Evolutionary conservation across 1,140 invertebrate species (phyloP).

Genomic region (Vanessa tameamea): DNA sequence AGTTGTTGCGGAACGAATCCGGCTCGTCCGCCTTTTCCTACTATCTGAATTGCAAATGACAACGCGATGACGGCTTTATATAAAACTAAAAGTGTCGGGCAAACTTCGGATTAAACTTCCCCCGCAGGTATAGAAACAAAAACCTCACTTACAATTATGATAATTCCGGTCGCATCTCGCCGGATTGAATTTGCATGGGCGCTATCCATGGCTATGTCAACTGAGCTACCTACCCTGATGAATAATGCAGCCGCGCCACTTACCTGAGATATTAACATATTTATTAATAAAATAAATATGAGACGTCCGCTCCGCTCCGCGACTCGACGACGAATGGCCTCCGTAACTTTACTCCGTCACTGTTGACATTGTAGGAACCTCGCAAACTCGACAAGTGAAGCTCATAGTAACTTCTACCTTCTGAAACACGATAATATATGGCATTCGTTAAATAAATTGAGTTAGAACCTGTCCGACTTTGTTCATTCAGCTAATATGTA

Average conservation of each 20-base stretch:
- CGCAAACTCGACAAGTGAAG: constrained; percentile 56
- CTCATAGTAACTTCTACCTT: constrained; percentile 58
- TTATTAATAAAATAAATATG: constrained; percentile 80
- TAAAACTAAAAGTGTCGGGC: constrained; percentile 76
- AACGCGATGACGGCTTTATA: constrained; percentile 71
- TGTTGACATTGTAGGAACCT: constrained; percentile 65
- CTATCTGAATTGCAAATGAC: constrained; percentile 78
- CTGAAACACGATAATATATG: constrained; percentile 70
- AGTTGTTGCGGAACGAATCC: constrained; percentile 61
- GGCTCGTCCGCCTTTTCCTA: constrained; percentile 67
- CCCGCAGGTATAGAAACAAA: constrained; percentile 77
- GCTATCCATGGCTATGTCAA: constrained; percentile 77
- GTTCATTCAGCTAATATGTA: constrained; percentile 72
- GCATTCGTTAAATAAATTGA: constrained; percentile 77
- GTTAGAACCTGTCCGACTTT: constrained; percentile 66
- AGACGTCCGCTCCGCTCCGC: constrained; percentile 59
- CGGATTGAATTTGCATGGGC: constrained; percentile 78
- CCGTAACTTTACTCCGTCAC: constrained; percentile 39
- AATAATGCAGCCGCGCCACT: constrained; percentile 76
- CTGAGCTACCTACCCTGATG: constrained; percentile 67
- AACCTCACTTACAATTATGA: constrained; percentile 79
- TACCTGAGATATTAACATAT: constrained; percentile 78
- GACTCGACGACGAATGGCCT: constrained; percentile 51
- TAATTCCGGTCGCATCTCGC: constrained; percentile 72
- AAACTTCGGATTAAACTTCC: constrained; percentile 78